Evolutionary conservation across 2,888 invertebrate species (phyloP).

Genomic region (Microplitis deprimator): DNA sequence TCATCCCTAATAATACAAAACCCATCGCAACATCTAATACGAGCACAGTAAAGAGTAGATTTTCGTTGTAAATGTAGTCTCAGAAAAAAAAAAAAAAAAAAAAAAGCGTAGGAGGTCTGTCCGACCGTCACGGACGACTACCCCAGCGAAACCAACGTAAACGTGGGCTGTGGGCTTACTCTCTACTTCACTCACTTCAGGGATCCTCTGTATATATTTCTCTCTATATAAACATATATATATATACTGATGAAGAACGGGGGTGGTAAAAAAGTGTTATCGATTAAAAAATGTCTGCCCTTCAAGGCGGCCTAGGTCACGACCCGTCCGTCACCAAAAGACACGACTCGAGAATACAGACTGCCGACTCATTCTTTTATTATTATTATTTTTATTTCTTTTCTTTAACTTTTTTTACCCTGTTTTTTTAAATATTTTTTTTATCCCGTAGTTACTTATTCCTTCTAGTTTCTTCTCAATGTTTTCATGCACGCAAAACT

Average conservation of each 20-base stretch:
- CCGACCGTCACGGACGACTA: slow-evolving; percentile 35
- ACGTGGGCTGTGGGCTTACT: slow-evolving; percentile 37
- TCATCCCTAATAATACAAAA: too few species aligned
- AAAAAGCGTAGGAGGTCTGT: slow-evolving; percentile 31
- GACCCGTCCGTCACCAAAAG: slow-evolving; percentile 66
- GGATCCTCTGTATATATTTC: background rate
- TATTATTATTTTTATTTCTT: slow-evolving; percentile 8
- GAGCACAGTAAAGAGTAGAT: too few species aligned
- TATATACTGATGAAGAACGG: slow-evolving; percentile 47
- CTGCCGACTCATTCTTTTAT: slow-evolving; percentile 19
- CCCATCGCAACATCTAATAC: too few species aligned
- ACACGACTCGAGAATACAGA: slow-evolving; percentile 15
- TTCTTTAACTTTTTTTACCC: slow-evolving; percentile 32
- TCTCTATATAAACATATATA: background rate
- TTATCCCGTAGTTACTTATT: background rate
- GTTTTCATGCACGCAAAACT: slow-evolving; percentile 9
- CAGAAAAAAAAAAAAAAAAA: background rate
- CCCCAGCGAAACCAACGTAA: slow-evolving; percentile 30
- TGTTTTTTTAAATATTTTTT: background rate
- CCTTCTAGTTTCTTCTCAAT: slow-evolving; percentile 24
- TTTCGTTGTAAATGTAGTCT: background rate
- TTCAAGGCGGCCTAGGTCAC: slow-evolving; percentile 72
- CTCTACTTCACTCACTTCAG: slow-evolving; percentile 42
- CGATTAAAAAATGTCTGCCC: slow-evolving; percentile 72
- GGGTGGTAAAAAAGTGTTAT: slow-evolving; percentile 62